These are phyloP conservation scores for Onychomys torridus DNA, from an alignment of 2,797 vertebrate genomes.

Conservation along the genomic window DNA sequence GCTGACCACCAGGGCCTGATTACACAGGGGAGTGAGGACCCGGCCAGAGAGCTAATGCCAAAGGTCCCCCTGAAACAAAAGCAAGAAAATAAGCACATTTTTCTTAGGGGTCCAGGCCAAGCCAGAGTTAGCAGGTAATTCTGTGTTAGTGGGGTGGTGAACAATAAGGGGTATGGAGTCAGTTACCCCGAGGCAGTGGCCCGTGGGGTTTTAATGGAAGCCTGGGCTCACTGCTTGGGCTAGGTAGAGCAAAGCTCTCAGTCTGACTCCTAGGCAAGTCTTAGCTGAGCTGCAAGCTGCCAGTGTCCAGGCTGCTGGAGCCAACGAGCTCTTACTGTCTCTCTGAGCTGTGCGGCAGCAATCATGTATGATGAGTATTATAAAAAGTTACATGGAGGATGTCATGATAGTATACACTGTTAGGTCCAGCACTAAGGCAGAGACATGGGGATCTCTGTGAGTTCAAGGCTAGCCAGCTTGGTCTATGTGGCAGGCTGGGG, in stretches of 20 bases:
- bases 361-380: not conserved
- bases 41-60: slow-evolving; percentile 64
- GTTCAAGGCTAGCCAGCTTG: not conserved
- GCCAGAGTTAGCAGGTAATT: not conserved
- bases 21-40: slow-evolving; percentile 68
- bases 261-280: not conserved
- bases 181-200: not conserved
- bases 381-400: not conserved
- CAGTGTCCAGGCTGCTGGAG: not conserved
- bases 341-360: not conserved
- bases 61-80: slow-evolving; percentile 41
- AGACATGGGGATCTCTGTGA: not conserved
- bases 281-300: not conserved
- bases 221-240: not conserved
- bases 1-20: slow-evolving; percentile 58
- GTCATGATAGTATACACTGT: not conserved
- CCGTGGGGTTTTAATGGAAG: not conserved
- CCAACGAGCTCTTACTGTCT: not conserved
- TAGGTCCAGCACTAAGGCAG: not conserved
- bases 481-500: not conserved
- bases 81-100: not conserved
- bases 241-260: not conserved
- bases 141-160: not conserved
- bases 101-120: not conserved
- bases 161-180: not conserved